Conservation (phyloP, 2,888 invertebrate genomes). For the Polylopha cassiicola region DNA sequence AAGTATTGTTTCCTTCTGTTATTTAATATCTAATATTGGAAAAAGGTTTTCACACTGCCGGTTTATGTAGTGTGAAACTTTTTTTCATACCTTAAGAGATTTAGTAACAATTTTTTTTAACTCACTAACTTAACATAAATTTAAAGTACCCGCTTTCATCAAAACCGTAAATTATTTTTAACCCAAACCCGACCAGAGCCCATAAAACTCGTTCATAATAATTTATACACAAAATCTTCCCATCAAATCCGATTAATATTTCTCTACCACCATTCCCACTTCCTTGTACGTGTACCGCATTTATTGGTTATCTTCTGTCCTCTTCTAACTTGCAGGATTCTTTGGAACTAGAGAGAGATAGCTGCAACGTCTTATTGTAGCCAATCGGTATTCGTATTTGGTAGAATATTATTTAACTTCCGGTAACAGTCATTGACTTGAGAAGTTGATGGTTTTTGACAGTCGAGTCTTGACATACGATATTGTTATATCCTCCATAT, state of each 20-base stretch:
- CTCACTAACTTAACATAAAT: no score
- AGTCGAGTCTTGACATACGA: slow-evolving; percentile 10
- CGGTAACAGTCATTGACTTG: slow-evolving; percentile 67
- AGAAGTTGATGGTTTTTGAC: slow-evolving; percentile 19
- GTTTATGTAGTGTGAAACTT: no score
- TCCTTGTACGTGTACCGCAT: slow-evolving; percentile 72
- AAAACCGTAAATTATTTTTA: no score
- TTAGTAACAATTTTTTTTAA: no score
- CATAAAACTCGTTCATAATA: slow-evolving; percentile 8
- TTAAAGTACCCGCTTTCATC: no score
- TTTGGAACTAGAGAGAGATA: slow-evolving; percentile 37
- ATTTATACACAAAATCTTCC: slow-evolving; percentile 19
- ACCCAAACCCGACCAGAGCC: no score
- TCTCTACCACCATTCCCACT: slow-evolving; percentile 61
- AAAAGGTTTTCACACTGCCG: no score
- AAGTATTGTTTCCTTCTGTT: no score
- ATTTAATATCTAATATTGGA: no score
- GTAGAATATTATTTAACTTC: slow-evolving; percentile 73
- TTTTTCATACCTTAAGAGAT: no score
- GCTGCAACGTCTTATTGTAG: slow-evolving; percentile 49
- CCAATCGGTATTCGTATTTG: no score
- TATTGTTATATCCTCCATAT: no score
- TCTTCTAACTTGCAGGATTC: slow-evolving; percentile 30
- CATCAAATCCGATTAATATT: slow-evolving; percentile 61
- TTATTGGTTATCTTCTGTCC: slow-evolving; percentile 44